Evolutionary conservation across 1,140 invertebrate species (phyloP), one percentile per base, ranked within the genome.

Genomic region (Drosophila varians): DNA sequence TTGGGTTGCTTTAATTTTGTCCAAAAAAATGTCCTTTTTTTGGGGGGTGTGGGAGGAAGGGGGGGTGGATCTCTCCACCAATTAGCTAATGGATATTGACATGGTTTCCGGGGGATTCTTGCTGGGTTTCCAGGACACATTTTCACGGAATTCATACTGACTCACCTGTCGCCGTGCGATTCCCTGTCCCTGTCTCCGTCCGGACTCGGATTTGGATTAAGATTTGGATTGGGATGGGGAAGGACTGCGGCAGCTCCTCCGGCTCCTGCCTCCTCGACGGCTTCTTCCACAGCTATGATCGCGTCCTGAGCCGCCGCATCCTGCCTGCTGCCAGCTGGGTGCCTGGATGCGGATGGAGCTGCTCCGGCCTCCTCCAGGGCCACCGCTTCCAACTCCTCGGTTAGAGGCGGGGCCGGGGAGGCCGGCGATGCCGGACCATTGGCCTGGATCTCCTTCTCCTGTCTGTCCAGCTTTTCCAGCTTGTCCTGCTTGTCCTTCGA

Each of bases 61-160:
- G n/a, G n/a, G n/a, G n/a, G n/a, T n/a, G n/a, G n/a, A 23, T 31
- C 60, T 23, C 52, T 19, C 58, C 55, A 21, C 53, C 71, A 75
- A 77, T 83, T 83, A 83, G 75, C 79, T 84, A 83, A 83, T 86
- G 70, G 65, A 64, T 75, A 78, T 78, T 84, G 68, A 75, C 79
- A 71, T 23, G 49, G 55, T 18, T 38, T 42, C 51, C 28, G 28
- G 9, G 28, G 28, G 28, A 31, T 31, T 31, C 28, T n/a, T 31
- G 11, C 28, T 7, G 28, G 25, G 28, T 31, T 31, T 31, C 28
- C 28, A 31, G n/a, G 28, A 9, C 3, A 9, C 11, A 31, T 31
- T n/a, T n/a, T 31, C 28, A 31, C 9, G 28, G 28, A 31, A 31
- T 11, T 31, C 9, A 1, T 31, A 31, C 23, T 42, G 14, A 87